Evolutionary conservation across 2,113 vertebrate genomes (phyloP).

Genomic region (rabbit (Oryctolagus cuniculus)): mOryCun1.1 NC_091432.1:212283501-212284000

Average conservation of each 20-base stretch:
- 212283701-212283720: too few species aligned
- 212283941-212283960: not conserved
- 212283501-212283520: too few species aligned
- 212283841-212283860: not conserved
- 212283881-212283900: not conserved
- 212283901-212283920: conserved; percentile 7
- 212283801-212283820: not conserved
- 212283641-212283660: too few species aligned
- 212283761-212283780: not conserved
- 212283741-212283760: not conserved
- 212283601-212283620: too few species aligned
- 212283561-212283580: too few species aligned
- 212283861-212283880: not conserved
- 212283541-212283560: too few species aligned
- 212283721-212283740: not conserved
- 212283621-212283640: too few species aligned
- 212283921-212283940: not conserved
- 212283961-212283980: not conserved
- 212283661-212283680: too few species aligned
- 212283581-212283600: too few species aligned
- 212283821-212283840: not conserved
- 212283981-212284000: conserved; percentile 49
- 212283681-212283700: too few species aligned
- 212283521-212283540: too few species aligned
- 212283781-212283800: not conserved